phyloP scores from a whole-genome alignment of 2,113 vertebrate species.

The Aptenodytes forsteri region DNA sequence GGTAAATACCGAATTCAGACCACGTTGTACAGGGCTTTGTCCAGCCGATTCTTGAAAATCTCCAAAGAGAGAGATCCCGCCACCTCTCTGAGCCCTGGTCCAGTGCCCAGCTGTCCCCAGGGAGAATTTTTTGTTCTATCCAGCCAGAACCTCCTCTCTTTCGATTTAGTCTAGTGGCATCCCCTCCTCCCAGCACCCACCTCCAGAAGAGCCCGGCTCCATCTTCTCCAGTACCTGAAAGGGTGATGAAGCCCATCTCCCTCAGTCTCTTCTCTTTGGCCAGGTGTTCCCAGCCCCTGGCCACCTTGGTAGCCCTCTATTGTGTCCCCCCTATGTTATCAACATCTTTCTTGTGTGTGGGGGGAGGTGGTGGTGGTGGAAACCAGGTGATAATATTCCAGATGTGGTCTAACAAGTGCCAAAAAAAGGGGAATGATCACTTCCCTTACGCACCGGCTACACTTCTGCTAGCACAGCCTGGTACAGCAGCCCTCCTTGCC shows the following conservation, averaged over 20 bases:
- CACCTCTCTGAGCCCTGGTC: not conserved
- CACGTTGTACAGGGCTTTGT: not conserved
- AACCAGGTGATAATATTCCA: not conserved
- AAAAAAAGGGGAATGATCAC: not conserved
- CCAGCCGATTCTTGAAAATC: not conserved
- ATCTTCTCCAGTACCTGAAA: not conserved
- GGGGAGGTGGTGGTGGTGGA: no score
- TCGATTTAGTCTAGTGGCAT: not conserved
- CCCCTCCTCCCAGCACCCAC: not conserved
- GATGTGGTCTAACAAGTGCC: not conserved
- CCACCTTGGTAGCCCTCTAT: no score
- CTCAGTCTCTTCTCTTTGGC: not conserved
- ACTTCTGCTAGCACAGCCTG: not conserved
- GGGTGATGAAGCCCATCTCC: not conserved
- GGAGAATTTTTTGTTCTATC: not conserved
- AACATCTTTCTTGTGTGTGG: not conserved
- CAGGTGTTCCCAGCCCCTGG: not conserved
- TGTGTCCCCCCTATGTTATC: not conserved
- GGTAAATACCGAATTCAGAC: not conserved
- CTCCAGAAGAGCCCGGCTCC: not conserved
- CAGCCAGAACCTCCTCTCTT: not conserved
- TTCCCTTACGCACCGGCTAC: not conserved
- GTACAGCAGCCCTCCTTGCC: not conserved
- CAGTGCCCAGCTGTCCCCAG: not conserved
- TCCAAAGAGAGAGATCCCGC: not conserved